Conservation (phyloP, 2,113 vertebrate species). For the Callocephalon fimbriatum region DNA sequence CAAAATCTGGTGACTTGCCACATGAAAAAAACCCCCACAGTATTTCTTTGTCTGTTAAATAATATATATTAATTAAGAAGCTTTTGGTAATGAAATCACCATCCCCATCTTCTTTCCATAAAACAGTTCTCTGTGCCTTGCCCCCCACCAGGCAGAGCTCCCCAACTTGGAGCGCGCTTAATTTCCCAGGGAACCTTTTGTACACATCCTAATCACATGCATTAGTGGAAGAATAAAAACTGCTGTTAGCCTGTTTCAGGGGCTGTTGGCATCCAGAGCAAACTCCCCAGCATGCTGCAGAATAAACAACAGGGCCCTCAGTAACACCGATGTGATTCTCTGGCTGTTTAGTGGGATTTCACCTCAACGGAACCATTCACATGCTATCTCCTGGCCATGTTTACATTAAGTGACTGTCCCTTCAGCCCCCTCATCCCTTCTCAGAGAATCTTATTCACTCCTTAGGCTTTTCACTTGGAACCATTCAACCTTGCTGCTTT, state of each 20-base stretch:
- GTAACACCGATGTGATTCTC: not conserved
- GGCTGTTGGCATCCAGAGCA: not conserved
- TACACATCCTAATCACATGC: not conserved
- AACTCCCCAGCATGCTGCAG: not conserved
- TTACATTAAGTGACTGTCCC: not conserved
- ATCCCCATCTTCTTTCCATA: not conserved
- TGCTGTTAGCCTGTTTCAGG: not conserved
- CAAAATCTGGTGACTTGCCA: not conserved
- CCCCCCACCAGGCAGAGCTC: not conserved
- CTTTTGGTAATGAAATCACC: not conserved
- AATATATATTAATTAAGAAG: not conserved
- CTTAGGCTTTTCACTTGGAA: conserved; percentile 62
- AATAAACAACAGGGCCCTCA: not conserved
- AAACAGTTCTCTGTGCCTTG: not conserved
- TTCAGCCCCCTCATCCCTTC: not conserved
- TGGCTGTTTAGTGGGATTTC: not conserved
- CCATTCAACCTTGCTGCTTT: conserved; percentile 65
- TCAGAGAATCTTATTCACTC: conserved; percentile 20
- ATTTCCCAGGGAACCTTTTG: conserved; percentile 4
- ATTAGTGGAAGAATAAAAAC: not conserved
- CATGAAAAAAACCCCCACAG: not conserved
- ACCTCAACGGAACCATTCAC: not conserved
- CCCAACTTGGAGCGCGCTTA: not conserved
- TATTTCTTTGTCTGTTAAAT: not conserved
- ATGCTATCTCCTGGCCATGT: not conserved